Evolutionary conservation across 2,113 vertebrate genomes (phyloP), one percentile per base, ranked within the genome.

Genomic region (Andinoacara biseriatus): DNA sequence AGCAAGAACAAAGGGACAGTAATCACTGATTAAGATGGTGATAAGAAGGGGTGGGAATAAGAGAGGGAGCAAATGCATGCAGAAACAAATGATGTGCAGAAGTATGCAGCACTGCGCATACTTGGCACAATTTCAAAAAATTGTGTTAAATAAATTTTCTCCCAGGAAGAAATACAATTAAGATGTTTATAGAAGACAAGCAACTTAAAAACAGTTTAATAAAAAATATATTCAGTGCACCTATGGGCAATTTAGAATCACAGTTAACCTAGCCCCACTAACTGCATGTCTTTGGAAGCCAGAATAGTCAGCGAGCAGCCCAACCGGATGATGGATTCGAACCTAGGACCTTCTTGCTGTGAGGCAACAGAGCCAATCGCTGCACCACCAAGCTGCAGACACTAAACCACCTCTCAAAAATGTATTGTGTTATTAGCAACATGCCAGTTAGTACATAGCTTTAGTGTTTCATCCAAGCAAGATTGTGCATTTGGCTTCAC

Each of bases 371-470:
- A 38, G 35, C 35, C 9, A 10, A 38, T 38, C 7, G 2, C 35
- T 2, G 9, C 35, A 3, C 35, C 35, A 38, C 35, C 35, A 10
- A 38, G 7, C 33, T 33, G 33, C 35, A 38, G 7, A 38, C 35
- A 35, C 77, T 35, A 74, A 81, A 85, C 52, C 33, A 58, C 54
- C 46, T 67, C 61, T 56, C 78, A 56, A 59, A 24, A 75, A 65
- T 61, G 86, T 83, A 81, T 81, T 56, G 35, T 17, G 5, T 75
- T 81, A 84, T 89, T 89, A 90, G 87, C 82, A 85, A 84, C 78
- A 82, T 82, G 86, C 89, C 85, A 87, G 74, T 67, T 74, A 85
- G 93, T 89, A 86, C 46, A 22, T 26, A 52, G 69, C 82, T 86
- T 83, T 31, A 62, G 38, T 76, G 60, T 63, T 87, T 84, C 54